Conservation (phyloP, 1,140 invertebrate genomes). For the Amphibalanus amphitrite region DNA sequence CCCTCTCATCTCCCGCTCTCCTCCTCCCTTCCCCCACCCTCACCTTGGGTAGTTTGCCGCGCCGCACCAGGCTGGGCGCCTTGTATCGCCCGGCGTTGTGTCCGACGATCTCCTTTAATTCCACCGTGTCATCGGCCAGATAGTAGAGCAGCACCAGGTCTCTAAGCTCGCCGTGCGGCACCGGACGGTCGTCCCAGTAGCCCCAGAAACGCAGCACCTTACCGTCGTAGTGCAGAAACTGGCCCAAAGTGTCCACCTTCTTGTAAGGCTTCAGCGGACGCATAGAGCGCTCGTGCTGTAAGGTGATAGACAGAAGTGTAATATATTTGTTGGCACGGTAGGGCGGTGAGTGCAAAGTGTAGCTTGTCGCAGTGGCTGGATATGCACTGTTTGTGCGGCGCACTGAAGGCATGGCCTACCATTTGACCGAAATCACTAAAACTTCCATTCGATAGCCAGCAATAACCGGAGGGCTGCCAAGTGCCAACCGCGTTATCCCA, state of each 20-base stretch:
- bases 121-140: constrained; percentile 71
- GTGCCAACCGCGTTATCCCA: too few relatives aligned
- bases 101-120: constrained; percentile 54
- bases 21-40: constrained; percentile 14
- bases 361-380: too few relatives aligned
- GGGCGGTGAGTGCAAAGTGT: too few relatives aligned
- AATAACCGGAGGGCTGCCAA: too few relatives aligned
- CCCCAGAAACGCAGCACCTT: constrained; percentile 65
- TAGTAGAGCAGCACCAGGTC: constrained; percentile 61
- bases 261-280: constrained; percentile 36
- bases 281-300: constrained; percentile 2
- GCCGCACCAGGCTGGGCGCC: constrained; percentile 48
- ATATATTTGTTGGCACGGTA: too few relatives aligned
- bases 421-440: too few relatives aligned
- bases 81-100: constrained; percentile 48
- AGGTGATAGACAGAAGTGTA: too few relatives aligned
- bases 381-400: too few relatives aligned
- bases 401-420: too few relatives aligned
- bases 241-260: constrained; percentile 35
- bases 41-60: constrained; percentile 60
- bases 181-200: constrained; percentile 71
- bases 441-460: too few relatives aligned
- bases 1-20: too few relatives aligned
- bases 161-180: constrained; percentile 40
- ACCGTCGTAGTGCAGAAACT: constrained; percentile 56